A percentile compares a stretch with the other conserved stretches of the same genome.
These are phyloP conservation scores for Platichthys flesus DNA, from an alignment of 2,113 vertebrate genomes.

Conservation along the genomic window DNA sequence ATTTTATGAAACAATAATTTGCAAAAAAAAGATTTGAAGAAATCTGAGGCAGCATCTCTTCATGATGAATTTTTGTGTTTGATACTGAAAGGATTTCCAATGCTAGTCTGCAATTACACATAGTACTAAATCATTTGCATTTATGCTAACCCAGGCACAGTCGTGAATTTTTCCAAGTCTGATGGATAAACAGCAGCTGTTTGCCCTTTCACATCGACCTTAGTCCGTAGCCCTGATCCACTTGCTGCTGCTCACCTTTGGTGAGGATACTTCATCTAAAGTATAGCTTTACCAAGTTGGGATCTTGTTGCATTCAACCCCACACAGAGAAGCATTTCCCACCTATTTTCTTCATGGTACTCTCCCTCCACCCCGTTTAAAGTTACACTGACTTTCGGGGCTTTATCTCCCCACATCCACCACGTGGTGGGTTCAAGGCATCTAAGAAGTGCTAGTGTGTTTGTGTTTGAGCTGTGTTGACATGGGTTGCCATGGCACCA, in stretches of 20 bases:
- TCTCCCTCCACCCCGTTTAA: slow-evolving; percentile 64
- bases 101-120: neutral
- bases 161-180: slow-evolving; percentile 3
- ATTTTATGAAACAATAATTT: neutral
- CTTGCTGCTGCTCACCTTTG: slow-evolving; percentile 53
- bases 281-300: slow-evolving; percentile 56
- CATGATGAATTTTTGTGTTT: neutral
- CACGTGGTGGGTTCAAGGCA: slow-evolving; percentile 58
- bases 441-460: slow-evolving; percentile 56
- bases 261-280: slow-evolving; percentile 51
- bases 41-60: neutral
- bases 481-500: slow-evolving; percentile 65
- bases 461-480: slow-evolving; percentile 76
- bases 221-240: neutral
- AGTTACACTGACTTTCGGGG: slow-evolving; percentile 70
- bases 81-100: neutral
- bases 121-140: neutral
- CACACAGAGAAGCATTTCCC: slow-evolving; percentile 72
- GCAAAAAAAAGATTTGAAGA: neutral
- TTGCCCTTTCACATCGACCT: slow-evolving; percentile 37
- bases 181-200: slow-evolving; percentile 82
- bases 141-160: slow-evolving; percentile 11
- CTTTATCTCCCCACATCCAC: slow-evolving; percentile 51
- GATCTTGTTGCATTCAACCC: slow-evolving; percentile 47
- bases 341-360: slow-evolving; percentile 65